Percentiles rank a stretch among this genome's conserved stretches.
Evolutionary conservation across 1,140 invertebrate species (phyloP).

Genomic region (Philaenus spumarius): DNA sequence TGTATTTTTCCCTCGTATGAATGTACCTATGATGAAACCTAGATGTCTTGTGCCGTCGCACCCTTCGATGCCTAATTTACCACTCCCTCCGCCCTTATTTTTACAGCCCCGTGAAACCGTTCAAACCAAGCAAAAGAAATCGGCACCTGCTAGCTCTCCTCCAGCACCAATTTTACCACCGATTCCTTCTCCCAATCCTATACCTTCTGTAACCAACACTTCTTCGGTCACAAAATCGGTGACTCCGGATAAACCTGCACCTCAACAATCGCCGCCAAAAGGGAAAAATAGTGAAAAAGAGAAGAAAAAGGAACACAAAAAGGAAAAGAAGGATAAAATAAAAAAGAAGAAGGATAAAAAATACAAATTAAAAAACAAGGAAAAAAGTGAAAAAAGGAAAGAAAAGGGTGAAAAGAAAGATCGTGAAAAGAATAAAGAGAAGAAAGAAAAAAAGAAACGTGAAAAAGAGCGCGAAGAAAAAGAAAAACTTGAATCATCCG

Average conservation of each 20-base stretch:
- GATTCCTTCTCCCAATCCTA: too few species aligned
- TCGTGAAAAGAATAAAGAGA: slow-evolving; percentile 48
- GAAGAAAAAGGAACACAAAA: slow-evolving; percentile 54
- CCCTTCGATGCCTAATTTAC: slow-evolving; percentile 44
- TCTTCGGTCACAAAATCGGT: too few species aligned
- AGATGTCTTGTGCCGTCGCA: slow-evolving; percentile 41
- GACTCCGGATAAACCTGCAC: too few species aligned
- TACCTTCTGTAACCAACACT: too few species aligned
- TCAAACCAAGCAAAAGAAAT: slow-evolving; percentile 21
- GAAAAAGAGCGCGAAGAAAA: slow-evolving; percentile 47
- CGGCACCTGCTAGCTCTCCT: slow-evolving; percentile 24
- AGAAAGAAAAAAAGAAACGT: slow-evolving; percentile 49
- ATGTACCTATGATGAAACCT: slow-evolving; percentile 36
- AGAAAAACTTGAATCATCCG: slow-evolving; percentile 36
- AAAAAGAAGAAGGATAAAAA: slow-evolving; percentile 77
- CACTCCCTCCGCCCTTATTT: slow-evolving; percentile 41
- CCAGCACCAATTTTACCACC: too few species aligned
- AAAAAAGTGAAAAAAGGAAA: slow-evolving; percentile 48
- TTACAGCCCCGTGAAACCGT: slow-evolving; percentile 14
- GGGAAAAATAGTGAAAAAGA: too few species aligned
- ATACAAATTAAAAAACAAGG: slow-evolving; percentile 52
- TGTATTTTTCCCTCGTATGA: slow-evolving; percentile 34
- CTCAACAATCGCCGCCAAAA: too few species aligned
- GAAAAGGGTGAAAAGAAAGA: slow-evolving; percentile 47
- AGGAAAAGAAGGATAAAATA: slow-evolving; percentile 56